phyloP scores from a whole-genome alignment of 2,888 invertebrate genomes.

The Ochlodes sylvanus region DNA sequence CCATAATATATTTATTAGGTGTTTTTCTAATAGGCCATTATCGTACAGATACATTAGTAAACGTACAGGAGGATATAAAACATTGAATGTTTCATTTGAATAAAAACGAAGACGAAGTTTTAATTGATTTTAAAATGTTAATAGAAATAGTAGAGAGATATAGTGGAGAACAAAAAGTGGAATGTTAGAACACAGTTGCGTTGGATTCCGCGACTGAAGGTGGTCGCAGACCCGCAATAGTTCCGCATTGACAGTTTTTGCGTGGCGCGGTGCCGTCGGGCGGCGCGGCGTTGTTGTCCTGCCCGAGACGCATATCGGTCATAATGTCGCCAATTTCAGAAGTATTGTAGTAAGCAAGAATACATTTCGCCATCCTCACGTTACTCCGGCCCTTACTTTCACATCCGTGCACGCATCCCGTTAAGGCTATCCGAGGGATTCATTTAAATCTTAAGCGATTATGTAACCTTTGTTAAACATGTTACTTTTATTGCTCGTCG shows the following conservation, averaged over 20 bases:
- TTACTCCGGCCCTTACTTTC: constrained; percentile 45
- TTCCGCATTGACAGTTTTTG: constrained; percentile 75
- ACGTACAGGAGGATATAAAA: constrained; percentile 49
- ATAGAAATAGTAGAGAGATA: constrained; percentile 20
- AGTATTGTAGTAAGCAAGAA: constrained; percentile 36
- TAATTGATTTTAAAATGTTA: constrained; percentile 8
- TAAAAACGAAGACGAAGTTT: constrained; percentile 15
- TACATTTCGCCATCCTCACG: constrained; percentile 34
- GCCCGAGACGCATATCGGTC: constrained; percentile 36
- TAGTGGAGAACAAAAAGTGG: constrained; percentile 54
- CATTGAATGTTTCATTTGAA: constrained; percentile 12
- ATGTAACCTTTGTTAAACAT: constrained; percentile 42
- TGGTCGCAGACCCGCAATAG: constrained; percentile 49
- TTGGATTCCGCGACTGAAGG: constrained; percentile 62
- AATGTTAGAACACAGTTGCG: constrained; percentile 66
- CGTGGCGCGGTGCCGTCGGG: constrained; percentile 50
- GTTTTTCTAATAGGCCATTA: constrained; percentile 43
- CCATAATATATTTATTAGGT: constrained; percentile 56
- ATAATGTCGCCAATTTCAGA: constrained; percentile 33
- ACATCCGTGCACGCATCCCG: constrained; percentile 50
- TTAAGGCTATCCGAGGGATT: constrained; percentile 48
- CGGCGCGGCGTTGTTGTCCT: constrained; percentile 33
- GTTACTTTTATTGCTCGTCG: constrained; percentile 34
- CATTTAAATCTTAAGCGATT: constrained; percentile 49
- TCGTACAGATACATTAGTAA: constrained; percentile 45